These are phyloP conservation scores for Cephalotes varians DNA, from an alignment of 2,888 invertebrate species.

Conservation along the genomic window DNA sequence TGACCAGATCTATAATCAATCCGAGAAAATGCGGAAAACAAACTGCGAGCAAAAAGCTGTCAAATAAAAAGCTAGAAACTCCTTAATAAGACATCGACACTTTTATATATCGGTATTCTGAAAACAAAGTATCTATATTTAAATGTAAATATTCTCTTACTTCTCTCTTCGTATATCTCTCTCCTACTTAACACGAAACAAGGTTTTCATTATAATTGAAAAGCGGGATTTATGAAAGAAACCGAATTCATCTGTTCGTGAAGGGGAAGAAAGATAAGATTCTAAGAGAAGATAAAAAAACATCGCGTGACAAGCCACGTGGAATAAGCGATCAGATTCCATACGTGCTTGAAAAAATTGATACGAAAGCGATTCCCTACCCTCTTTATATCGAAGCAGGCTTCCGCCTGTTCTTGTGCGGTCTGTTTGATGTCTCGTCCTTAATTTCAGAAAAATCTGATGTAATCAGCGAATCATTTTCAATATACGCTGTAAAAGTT, in stretches of 20 bases:
- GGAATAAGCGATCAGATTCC: slow-evolving; percentile 73
- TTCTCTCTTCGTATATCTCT: neutral
- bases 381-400: slow-evolving; percentile 32
- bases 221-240: slow-evolving; percentile 35
- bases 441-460: slow-evolving; percentile 34
- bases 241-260: slow-evolving; percentile 62
- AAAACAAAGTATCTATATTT: neutral
- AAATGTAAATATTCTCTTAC: neutral
- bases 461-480: slow-evolving; percentile 16
- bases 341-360: slow-evolving; percentile 56
- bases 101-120: neutral
- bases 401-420: neutral
- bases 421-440: slow-evolving; percentile 34
- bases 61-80: neutral
- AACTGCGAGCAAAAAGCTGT: neutral
- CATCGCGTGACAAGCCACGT: slow-evolving; percentile 64
- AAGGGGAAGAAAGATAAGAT: slow-evolving; percentile 57
- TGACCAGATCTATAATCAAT: neutral
- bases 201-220: slow-evolving; percentile 41
- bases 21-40: neutral
- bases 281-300: slow-evolving; percentile 36
- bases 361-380: slow-evolving; percentile 45
- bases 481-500: slow-evolving; percentile 7
- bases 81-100: neutral
- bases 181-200: slow-evolving; percentile 10